Evolutionary conservation across 1,140 invertebrate species (phyloP).

Genomic region (Sinella curviseta): DNA sequence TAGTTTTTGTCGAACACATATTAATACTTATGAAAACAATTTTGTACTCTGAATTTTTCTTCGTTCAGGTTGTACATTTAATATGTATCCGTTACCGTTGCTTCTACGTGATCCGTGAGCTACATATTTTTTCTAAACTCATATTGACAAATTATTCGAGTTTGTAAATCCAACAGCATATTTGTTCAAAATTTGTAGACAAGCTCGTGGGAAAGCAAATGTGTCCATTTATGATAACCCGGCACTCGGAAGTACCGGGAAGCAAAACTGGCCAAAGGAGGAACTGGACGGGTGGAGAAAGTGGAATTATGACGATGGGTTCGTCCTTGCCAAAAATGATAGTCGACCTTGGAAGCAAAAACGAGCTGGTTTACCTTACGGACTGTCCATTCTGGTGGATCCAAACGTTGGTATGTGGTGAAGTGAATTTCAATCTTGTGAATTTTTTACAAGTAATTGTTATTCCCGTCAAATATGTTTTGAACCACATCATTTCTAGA

Average conservation of each 20-base stretch:
- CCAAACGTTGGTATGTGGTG: conserved; percentile 20
- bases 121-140: background rate
- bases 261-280: background rate
- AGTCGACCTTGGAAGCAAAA: conserved; percentile 8
- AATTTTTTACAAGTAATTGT: too few species aligned
- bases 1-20: background rate
- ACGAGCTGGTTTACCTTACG: conserved; percentile 29
- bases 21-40: background rate
- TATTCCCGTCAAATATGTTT: too few species aligned
- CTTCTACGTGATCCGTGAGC: background rate
- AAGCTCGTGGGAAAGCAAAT: background rate
- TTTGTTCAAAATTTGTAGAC: background rate
- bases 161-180: background rate
- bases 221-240: background rate
- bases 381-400: conserved; percentile 35
- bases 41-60: background rate
- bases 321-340: background rate
- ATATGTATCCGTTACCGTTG: conserved; percentile 27
- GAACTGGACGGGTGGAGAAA: conserved; percentile 26
- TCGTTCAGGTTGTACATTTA: conserved; percentile 39
- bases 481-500: too few species aligned
- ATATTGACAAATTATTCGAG: background rate
- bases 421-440: too few species aligned
- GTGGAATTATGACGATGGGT: conserved; percentile 34
- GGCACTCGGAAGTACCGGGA: background rate